phyloP scores from a whole-genome alignment of 2,113 vertebrate species.

The Crotalus viridis region DNA sequence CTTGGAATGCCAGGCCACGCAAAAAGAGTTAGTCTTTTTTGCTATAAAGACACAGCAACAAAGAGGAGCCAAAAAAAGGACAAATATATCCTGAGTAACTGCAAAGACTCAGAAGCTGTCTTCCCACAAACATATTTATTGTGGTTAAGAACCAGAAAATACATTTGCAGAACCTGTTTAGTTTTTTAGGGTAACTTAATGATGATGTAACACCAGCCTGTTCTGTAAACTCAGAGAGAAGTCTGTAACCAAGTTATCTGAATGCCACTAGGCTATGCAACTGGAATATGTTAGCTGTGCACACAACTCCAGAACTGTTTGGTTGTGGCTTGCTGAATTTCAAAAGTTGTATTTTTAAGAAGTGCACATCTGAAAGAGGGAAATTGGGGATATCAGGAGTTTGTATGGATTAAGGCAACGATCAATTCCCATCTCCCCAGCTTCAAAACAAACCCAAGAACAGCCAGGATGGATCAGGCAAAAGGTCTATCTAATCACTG shows the following conservation, averaged over 20 bases:
- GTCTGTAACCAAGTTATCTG: not conserved
- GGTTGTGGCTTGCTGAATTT: not conserved
- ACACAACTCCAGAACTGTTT: not conserved
- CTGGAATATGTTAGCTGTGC: not conserved
- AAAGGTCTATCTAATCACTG: not conserved
- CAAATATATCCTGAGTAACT: not conserved
- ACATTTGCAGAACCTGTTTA: not conserved
- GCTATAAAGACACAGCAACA: not conserved
- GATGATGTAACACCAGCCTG: not conserved
- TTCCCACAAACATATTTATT: not conserved
- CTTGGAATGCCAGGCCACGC: not conserved
- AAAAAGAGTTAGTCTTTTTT: not conserved
- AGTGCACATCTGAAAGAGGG: not conserved
- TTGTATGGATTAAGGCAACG: not conserved
- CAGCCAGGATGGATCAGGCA: not conserved
- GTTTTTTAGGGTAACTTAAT: not conserved
- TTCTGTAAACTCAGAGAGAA: not conserved
- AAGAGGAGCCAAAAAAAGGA: too few species aligned
- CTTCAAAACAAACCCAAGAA: not conserved
- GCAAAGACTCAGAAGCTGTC: not conserved
- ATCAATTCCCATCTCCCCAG: not conserved
- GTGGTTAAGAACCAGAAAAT: not conserved
- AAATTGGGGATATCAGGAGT: not conserved
- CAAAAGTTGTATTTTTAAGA: not conserved
- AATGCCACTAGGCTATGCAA: not conserved